These are phyloP conservation scores for Eurosta solidaginis DNA, from an alignment of 1,140 invertebrate genomes.

Conservation along the genomic window DNA sequence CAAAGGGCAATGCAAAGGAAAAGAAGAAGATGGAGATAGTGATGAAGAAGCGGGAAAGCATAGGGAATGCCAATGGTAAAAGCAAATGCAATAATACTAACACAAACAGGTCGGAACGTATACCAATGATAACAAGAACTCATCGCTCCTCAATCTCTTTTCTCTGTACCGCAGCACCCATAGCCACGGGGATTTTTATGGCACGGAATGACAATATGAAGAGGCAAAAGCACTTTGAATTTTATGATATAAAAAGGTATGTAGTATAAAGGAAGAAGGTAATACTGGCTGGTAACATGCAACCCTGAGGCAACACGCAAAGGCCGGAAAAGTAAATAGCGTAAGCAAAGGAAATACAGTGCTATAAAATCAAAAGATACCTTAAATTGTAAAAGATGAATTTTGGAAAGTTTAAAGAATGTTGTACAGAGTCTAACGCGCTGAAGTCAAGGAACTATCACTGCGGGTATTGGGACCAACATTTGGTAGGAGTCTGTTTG, in stretches of 20 bases:
- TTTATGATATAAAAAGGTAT: not conserved
- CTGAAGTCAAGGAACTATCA: too few species aligned
- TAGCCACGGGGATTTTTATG: not conserved
- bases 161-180: not conserved
- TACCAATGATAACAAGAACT: not conserved
- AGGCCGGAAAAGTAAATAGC: not conserved
- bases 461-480: too few species aligned
- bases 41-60: not conserved
- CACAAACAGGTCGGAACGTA: too few species aligned
- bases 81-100: not conserved
- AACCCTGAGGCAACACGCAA: not conserved
- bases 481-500: too few species aligned
- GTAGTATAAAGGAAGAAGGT: not conserved
- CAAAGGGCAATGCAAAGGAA: conserved; percentile 17
- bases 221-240: not conserved
- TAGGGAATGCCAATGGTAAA: not conserved
- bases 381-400: not conserved
- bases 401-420: not conserved
- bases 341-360: not conserved
- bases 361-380: not conserved
- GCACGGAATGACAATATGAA: not conserved
- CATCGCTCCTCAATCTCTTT: not conserved
- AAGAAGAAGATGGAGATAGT: not conserved
- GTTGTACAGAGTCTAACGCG: not conserved
- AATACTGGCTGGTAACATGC: not conserved